These are phyloP conservation scores for Crotalus helleri DNA, from an alignment of 2,113 vertebrate species.

Conservation along the genomic window DNA sequence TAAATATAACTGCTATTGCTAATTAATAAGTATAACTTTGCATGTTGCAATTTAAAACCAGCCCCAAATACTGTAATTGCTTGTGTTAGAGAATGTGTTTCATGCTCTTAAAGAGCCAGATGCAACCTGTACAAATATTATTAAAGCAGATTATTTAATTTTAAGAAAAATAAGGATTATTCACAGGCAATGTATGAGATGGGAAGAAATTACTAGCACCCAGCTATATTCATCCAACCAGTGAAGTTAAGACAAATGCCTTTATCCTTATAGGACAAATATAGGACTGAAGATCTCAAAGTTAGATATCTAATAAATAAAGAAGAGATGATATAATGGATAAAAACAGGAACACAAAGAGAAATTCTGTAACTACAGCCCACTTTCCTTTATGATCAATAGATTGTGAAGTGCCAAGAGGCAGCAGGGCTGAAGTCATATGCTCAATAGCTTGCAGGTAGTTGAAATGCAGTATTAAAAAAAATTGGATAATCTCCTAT, in stretches of 20 bases:
- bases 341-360: too few relatives aligned
- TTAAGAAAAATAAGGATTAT: neutral
- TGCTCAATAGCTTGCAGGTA: too few relatives aligned
- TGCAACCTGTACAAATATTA: neutral
- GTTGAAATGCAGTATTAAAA: too few relatives aligned
- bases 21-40: neutral
- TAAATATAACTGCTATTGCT: too few relatives aligned
- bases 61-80: neutral
- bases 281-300: too few relatives aligned
- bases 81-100: neutral
- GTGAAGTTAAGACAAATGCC: neutral
- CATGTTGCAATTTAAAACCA: neutral
- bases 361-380: too few relatives aligned
- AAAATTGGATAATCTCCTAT: too few relatives aligned
- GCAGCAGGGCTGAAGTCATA: too few relatives aligned
- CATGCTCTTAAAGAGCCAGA: neutral
- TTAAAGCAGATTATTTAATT: neutral
- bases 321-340: too few relatives aligned
- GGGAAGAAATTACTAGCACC: neutral
- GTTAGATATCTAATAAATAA: too few relatives aligned
- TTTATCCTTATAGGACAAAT: neutral
- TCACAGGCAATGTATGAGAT: neutral
- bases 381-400: too few relatives aligned
- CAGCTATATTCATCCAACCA: neutral
- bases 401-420: too few relatives aligned